Base-by-base conservation (phyloP, 2,888 invertebrate genomes). In the Lysandra bellargus region DNA sequence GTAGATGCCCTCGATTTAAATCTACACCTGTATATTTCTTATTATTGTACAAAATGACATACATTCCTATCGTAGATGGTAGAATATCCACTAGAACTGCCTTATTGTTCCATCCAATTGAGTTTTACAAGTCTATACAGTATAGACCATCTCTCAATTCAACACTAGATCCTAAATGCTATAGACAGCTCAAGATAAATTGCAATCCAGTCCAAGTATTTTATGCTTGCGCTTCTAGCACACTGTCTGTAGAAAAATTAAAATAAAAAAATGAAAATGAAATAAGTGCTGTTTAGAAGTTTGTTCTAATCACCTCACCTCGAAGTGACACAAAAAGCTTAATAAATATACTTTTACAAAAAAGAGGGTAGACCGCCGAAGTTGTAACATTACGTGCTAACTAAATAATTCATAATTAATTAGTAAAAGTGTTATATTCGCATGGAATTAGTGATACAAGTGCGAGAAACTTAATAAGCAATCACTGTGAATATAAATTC, bases 41-140 rank as follows among this genome's bases (percentile, higher is more conserved):
- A 1, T 64, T 30, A 30, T 64, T 30, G 23, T 30, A 14, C 4
- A 14, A 69, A 33, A 69, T 33, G 37, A 7, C 3, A 4, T 30
- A 30, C 7, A 30, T 69, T 12, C 30, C 12, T 33, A 33, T 69
- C 5, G 30, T 14, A 33, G 14, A 30, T 69, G 30, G 4, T 69
- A 69, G 4, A 69, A 69, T 69, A 69, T 33, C 12, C 12, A 69
- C 30, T 12, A 23, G 4, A 33, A 69, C 33, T 69, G 14, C 1
- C 33, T 4, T 37, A 69, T 69, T 64, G 17, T 69, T 37, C 69
- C 17, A 37, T 69, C 69, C 69, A 69, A 69, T 69, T 69, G 69
- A 69, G 17, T 69, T 69, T 33, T 14, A 69, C 69, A 69, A 33
- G 33, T 69, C 33, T 14, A 69, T 33, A 69, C 14, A 69, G 14